Evolutionary conservation across 2,113 vertebrate genomes (phyloP), one percentile per base, ranked within the genome.

Genomic region (Neoarius graeffei): DNA sequence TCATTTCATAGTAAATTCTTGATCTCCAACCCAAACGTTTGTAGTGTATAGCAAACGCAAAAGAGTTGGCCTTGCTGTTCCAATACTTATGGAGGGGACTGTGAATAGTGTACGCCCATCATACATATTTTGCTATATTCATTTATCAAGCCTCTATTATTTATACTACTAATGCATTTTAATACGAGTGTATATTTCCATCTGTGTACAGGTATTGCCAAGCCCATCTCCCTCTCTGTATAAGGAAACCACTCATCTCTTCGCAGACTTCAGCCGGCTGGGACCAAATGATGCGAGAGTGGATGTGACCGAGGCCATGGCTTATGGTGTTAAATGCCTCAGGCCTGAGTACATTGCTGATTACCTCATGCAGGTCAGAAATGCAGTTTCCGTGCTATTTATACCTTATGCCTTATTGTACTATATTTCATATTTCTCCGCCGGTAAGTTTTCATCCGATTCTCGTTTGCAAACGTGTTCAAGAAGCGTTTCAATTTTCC

Each of bases 331-430:
- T 73, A 94, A 91, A 77, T 99, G 98, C 91, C 91, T 99, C 85
- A 98, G 96, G 84, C 97, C 98, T 0, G 98, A 99, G 82, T 99
- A 97, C 92, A 99, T 99, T 0, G 98, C 98, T 23, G 98, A 99
- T 92, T 99, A 98, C 89, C 97, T 99, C 77, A 97, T 97, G 95
- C 97, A 99, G 97, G 98, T 98, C 1, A 86, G 90, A 85, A 73
- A 27, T 69, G 17, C 8, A 20, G 4, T 19, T 66, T 52, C 48
- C 48, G 13, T 62, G 17, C 17, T 9, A 14, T 80, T 25, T 30
- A 1, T 7, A 30, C 7, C 2, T 54, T 52, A 48, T 25, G 0
- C 20, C 25, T 54, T 10, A 25, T 52, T 42, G 6, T 25, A 73
- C 1, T 17, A 35, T 76, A 17, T 20, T 30, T 56, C 1, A 10